These are phyloP conservation scores for Poecile atricapillus DNA, from an alignment of 2,113 vertebrate genomes.

Conservation along the genomic window DNA sequence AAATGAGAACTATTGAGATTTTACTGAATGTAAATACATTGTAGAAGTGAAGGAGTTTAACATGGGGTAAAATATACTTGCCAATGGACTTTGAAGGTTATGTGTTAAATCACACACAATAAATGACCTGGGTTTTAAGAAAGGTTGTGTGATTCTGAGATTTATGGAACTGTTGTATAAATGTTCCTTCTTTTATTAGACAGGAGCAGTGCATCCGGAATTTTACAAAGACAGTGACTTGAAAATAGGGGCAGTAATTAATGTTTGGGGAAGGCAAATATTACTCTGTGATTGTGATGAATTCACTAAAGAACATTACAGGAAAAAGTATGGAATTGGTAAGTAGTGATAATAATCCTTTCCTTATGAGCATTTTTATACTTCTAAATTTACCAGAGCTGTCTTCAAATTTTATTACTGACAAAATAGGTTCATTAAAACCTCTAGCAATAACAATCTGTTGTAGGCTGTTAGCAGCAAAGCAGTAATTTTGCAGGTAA, in stretches of 20 bases:
- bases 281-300: conserved; percentile 88
- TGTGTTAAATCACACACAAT: not conserved
- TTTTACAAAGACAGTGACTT: conserved; percentile 90
- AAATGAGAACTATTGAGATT: not conserved
- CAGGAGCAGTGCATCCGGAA: conserved; percentile 76
- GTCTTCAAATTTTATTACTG: conserved; percentile 45
- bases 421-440: conserved; percentile 38
- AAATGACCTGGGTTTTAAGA: not conserved
- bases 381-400: not conserved
- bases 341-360: conserved; percentile 63
- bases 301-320: conserved; percentile 90
- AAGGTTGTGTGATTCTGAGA: not conserved
- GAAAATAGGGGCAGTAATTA: conserved; percentile 81
- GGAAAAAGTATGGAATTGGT: conserved; percentile 86
- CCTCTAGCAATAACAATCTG: conserved; percentile 18
- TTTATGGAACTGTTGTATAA: not conserved
- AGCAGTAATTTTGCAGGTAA: conserved; percentile 34
- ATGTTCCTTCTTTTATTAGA: conserved; percentile 72
- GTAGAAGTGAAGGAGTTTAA: not conserved
- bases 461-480: conserved; percentile 16
- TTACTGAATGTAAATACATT: not conserved
- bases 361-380: conserved; percentile 22
- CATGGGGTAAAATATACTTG: not conserved
- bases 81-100: not conserved
- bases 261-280: conserved; percentile 88